Conservation (phyloP, 2,888 invertebrate genomes). For the Schrankia costaestrigalis region DNA sequence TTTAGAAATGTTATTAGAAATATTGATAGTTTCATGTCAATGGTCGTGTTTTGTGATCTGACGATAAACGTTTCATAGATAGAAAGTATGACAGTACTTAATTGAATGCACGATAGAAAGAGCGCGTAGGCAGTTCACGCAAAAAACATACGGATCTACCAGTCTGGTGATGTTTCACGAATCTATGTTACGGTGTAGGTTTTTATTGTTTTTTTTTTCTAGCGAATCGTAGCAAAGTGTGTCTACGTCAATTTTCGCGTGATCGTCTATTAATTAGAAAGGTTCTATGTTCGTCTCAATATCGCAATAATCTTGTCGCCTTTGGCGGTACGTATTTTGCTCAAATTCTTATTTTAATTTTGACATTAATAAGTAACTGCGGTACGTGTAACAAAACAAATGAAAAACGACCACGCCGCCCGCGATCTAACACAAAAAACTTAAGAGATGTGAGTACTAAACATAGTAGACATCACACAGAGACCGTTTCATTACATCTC, state of each 20-base stretch:
- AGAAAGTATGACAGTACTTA: slow-evolving; percentile 71
- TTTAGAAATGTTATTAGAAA: slow-evolving; percentile 79
- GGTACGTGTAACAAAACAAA: slow-evolving; percentile 65
- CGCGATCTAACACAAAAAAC: slow-evolving; percentile 68
- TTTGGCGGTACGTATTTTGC: slow-evolving; percentile 57
- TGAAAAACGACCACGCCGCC: slow-evolving; percentile 68
- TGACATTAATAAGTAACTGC: slow-evolving; percentile 66
- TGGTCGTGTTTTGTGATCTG: slow-evolving; percentile 73
- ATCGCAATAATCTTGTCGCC: slow-evolving; percentile 70
- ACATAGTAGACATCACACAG: slow-evolving; percentile 74
- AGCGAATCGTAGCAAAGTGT: slow-evolving; percentile 14
- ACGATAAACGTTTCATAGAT: slow-evolving; percentile 71
- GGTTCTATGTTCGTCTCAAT: slow-evolving; percentile 46
- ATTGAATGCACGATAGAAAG: slow-evolving; percentile 60
- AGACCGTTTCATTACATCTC: slow-evolving; percentile 71
- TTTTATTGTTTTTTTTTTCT: slow-evolving; percentile 34
- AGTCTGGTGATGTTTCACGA: slow-evolving; percentile 52
- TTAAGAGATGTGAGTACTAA: slow-evolving; percentile 64
- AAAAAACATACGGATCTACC: slow-evolving; percentile 46
- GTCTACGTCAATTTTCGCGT: slow-evolving; percentile 46
- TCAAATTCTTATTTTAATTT: slow-evolving; percentile 66
- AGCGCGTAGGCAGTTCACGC: slow-evolving; percentile 58
- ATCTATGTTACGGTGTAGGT: slow-evolving; percentile 30
- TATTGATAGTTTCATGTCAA: slow-evolving; percentile 80
- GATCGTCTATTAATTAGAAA: slow-evolving; percentile 62